Evolutionary conservation across 2,113 vertebrate species (phyloP), one percentile per base, ranked within the genome.

Genomic region (Pachyramphus minor): DNA sequence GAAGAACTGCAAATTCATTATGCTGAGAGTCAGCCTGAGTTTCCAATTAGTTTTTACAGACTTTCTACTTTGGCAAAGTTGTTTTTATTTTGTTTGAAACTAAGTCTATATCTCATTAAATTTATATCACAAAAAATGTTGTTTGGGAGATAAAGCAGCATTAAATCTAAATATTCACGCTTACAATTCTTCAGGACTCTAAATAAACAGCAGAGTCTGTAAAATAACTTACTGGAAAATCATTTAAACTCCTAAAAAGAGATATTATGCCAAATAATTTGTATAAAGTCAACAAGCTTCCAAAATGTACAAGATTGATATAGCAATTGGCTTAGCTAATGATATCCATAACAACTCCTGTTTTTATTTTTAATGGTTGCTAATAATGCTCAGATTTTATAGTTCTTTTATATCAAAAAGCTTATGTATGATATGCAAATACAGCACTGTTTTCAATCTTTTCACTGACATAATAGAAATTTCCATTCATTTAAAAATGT

Each of bases 81-180:
- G 68, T 30, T 96, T 90, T 81, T 68, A 81, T 93, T 92, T 92
- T 72, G 44, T 86, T 92, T 75, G 76, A 95, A 93, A 92, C 64
- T 64, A 86, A 75, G 76, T 58, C 88, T 92, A 62, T 76, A 87
- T 53, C 79, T 89, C 90, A 87, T 89, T 94, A 87, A 81, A 73
- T 90, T 90, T 68, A 71, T n/a, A 93, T 28, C 12, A 72, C 41
- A 53, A 86, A 92, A 91, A 77, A 20, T 8, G 28, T 33, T 74
- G 39, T 16, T 80, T 71, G 22, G 31, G 60, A 76, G 72, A 78
- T 67, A 90, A 91, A 90, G 25, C n/a, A 69, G 14, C 49, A 63
- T 75, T 81, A 55, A 37, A 56, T 60, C 73, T 84, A 56, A 78
- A 82, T 50, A 59, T 20, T 11, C 47, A 71, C 15, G 6, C 33